Percentiles rank a stretch among this genome's conserved stretches.
Evolutionary conservation across 2,113 vertebrate species (phyloP).

Genomic region (Malurus cyaneus): DNA sequence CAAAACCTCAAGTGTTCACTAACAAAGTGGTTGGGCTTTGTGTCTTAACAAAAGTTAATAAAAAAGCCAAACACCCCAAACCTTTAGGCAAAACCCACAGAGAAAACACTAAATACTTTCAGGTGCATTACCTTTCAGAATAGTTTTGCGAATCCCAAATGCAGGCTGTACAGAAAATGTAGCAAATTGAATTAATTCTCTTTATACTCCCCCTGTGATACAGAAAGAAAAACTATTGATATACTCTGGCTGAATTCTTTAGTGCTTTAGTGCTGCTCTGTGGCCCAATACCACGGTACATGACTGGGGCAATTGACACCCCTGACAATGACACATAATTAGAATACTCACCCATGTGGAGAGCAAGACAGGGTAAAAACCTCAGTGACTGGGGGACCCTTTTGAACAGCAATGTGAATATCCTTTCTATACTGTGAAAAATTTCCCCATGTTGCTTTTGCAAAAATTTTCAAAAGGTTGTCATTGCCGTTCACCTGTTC

Average conservation of each 20-base stretch:
- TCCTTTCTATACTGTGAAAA: neutral
- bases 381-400: neutral
- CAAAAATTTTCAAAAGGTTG: neutral
- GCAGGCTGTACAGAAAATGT: neutral
- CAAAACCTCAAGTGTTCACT: neutral
- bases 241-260: neutral
- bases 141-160: neutral
- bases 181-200: neutral
- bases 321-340: neutral
- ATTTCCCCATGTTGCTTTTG: neutral
- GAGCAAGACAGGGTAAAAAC: neutral
- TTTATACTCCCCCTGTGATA: neutral
- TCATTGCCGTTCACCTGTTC: neutral
- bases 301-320: neutral
- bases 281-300: fast-evolving
- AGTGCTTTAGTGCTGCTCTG: neutral
- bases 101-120: neutral
- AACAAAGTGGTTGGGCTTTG: neutral
- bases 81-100: neutral
- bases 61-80: neutral
- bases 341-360: neutral
- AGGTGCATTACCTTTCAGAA: neutral
- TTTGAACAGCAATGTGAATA: neutral
- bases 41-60: neutral
- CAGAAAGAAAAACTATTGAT: neutral